Base-by-base conservation (phyloP, 37 sponge, comb jelly and placozoan species). In the Cliona cf. orientalis region DNA sequence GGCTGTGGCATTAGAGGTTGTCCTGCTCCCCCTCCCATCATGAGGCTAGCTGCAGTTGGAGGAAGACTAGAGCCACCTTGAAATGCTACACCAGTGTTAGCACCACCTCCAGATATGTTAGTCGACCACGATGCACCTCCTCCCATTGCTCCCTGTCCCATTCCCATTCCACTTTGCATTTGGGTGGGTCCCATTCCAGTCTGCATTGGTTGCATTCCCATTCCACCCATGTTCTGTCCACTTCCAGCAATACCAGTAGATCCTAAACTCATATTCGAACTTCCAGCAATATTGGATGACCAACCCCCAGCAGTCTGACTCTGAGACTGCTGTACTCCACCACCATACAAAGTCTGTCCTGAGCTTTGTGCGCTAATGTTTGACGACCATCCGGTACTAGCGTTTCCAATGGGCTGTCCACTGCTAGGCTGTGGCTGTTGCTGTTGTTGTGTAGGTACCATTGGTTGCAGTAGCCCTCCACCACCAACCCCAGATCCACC, bases 381-480 rank as follows among this genome's bases (percentile, higher is more conserved):
- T 25, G 53, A 31, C 33, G 80, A 79, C 80, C 80, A 79, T 12
- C 68, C 69, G 32, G 66, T 66, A 43, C 69, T 56, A 46, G 12
- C 37, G 22, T 22, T 62, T 2, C 78, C 64, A 37, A 41, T 39
- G 41, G 39, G 38, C 7, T n/a, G n/a, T n/a, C n/a, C n/a, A n/a
- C n/a, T n/a, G n/a, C n/a, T n/a, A n/a, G n/a, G 37, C 36, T 74
- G 26, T 9, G 60, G 42, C 25, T 38, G 42, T 6, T 26, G 25
- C 22, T 12, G 35, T 36, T 9, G 43, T 19, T 65, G 65, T 43
- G 73, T 49, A 31, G 73, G 73, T 3, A 72, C 34, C 53, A 72
- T 17, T 2, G 73, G 73, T 25, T 45, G 73, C 12, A 14, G 14
- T 9, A 14, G 53, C 9, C 9, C 53, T 49, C 9, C 14, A 49